These are phyloP conservation scores for Erpobdella octoculata DNA, from an alignment of 2,888 invertebrate genomes.

Conservation along the genomic window DNA sequence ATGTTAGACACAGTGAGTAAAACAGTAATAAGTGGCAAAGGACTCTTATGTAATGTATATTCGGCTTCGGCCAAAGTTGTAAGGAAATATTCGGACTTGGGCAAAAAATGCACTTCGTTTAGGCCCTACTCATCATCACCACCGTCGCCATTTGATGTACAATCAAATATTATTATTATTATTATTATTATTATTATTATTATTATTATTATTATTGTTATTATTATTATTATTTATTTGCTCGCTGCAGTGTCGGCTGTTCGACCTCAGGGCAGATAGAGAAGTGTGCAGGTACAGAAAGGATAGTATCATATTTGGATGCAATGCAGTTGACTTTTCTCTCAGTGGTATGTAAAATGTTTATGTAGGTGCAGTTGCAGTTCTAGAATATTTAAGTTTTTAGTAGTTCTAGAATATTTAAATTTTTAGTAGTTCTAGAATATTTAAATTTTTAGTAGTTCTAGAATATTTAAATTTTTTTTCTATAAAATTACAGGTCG, in stretches of 20 bases:
- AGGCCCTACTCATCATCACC: no score
- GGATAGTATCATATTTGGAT: slow-evolving; percentile 93
- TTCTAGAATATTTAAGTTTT: background rate
- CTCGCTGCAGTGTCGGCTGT: slow-evolving; percentile 71
- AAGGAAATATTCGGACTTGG: no score
- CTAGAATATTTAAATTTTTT: background rate
- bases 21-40: no score
- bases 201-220: background rate
- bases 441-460: background rate
- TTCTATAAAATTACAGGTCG: no score
- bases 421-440: background rate
- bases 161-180: no score
- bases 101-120: no score
- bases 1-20: no score
- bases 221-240: background rate
- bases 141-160: no score
- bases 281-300: slow-evolving; percentile 91
- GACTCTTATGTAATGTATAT: no score
- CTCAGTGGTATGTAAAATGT: slow-evolving; percentile 66
- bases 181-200: no score
- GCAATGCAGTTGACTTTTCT: slow-evolving; percentile 94
- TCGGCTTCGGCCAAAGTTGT: no score
- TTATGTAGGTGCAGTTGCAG: background rate
- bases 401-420: background rate
- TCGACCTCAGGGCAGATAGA: slow-evolving; percentile 92